Evolutionary conservation across 2,888 invertebrate genomes (phyloP), one percentile per base, ranked within the genome.

Genomic region (Coronaproctus castanopsis): DNA sequence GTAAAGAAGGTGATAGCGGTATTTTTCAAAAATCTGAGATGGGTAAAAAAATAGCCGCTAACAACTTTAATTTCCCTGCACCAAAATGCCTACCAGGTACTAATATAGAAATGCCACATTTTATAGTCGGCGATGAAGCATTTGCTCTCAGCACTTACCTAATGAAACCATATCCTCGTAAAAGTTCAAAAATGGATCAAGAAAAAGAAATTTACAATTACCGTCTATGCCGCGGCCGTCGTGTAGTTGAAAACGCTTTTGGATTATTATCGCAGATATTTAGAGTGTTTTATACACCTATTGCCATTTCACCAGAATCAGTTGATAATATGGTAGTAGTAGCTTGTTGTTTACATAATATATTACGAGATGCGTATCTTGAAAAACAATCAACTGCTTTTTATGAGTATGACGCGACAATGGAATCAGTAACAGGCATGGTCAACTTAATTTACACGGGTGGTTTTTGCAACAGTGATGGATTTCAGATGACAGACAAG

Each of bases 1-100:
- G 61, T 3, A 55, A 58, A 52, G 58, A 61, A 52, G 54, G 56
- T 24, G 61, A 61, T 52, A 58, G 58, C 36, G 14, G 36, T 36
- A 36, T 36, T 36, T 36, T 36, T 36, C 36, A 14, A 36, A 36
- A 36, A 36, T 36, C 36, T 36, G 36, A 36, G 36, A 36, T 36
- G 36, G 36, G 8, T 36, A 36, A 36, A 14, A 36, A 36, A 36
- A 36, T 36, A 14, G 14, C 36, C 36, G 36, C 36, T 36, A 36
- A 36, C 36, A 36, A 14, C 36, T n/a, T n/a, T n/a, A n/a, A n/a
- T n/a, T n/a, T 36, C 36, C 36, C 8, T 36, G 36, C 36, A 36
- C 36, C 36, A 14, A 36, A 36, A 36, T 36, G 36, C 36, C 36
- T 36, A 36, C 36, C 36, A 14, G 36, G 36, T 36, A n/a, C n/a